A percentile compares a stretch with the other conserved stretches of the same genome.
Conservation (phyloP, 2,888 invertebrate genomes). For the Aricia artaxerxes region DNA sequence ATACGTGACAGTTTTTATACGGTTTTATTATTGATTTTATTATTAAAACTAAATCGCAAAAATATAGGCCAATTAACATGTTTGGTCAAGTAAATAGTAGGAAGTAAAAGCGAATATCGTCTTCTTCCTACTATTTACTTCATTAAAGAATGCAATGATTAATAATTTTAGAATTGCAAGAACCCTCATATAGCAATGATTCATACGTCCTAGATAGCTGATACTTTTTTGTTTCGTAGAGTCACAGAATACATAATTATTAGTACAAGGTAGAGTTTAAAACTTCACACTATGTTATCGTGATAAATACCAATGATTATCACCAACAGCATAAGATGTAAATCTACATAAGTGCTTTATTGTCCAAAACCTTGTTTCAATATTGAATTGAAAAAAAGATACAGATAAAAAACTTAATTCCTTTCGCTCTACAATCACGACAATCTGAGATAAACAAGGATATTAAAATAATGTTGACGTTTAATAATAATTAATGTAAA, state of each 20-base stretch:
- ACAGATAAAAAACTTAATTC: constrained; percentile 13
- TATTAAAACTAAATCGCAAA: neutral
- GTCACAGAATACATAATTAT: no score
- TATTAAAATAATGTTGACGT: neutral
- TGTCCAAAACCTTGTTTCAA: neutral
- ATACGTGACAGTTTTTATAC: neutral
- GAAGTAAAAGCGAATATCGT: neutral
- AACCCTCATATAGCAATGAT: neutral
- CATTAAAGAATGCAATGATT: no score
- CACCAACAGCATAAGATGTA: no score
- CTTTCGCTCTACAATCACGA: neutral
- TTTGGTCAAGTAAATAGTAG: neutral
- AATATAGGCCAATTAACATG: neutral
- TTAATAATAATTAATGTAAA: neutral
- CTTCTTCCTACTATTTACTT: neutral
- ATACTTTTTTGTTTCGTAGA: no score
- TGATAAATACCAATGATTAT: no score
- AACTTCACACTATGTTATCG: no score
- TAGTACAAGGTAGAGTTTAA: no score
- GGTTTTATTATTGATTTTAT: neutral
- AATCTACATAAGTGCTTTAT: neutral
- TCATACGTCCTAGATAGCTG: no score
- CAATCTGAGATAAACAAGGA: neutral
- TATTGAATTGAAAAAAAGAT: neutral
- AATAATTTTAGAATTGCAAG: neutral